phyloP scores from a whole-genome alignment of 2,888 invertebrate genomes.

The Chromoteleia sp. region DNA sequence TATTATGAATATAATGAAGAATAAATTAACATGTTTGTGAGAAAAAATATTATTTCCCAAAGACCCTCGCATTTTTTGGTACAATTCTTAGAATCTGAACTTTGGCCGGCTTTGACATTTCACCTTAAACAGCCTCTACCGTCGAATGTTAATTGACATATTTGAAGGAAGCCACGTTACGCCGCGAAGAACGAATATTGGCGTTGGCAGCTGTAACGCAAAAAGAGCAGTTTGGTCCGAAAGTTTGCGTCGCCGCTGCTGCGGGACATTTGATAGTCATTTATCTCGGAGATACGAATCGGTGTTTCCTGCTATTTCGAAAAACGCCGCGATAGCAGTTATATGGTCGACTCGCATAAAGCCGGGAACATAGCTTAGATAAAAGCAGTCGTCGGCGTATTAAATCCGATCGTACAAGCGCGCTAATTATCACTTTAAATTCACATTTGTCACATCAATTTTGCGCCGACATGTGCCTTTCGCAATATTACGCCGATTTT shows the following conservation, averaged over 20 bases:
- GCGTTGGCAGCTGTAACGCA: conserved; percentile 77
- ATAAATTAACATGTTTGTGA: too few relatives aligned
- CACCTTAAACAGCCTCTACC: conserved; percentile 6
- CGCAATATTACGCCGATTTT: conserved; percentile 35
- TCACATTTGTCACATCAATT: conserved; percentile 68
- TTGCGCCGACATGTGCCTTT: conserved; percentile 31
- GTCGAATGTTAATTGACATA: conserved; percentile 47
- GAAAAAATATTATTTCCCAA: too few relatives aligned
- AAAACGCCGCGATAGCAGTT: conserved; percentile 67
- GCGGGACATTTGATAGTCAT: conserved; percentile 66
- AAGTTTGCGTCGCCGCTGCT: conserved; percentile 55
- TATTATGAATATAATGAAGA: too few relatives aligned
- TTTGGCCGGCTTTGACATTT: neutral
- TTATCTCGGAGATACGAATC: conserved; percentile 75
- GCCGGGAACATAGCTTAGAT: conserved; percentile 61
- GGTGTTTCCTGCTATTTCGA: conserved; percentile 69
- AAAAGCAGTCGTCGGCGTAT: conserved; percentile 53
- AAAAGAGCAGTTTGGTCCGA: conserved; percentile 43
- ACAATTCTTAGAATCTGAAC: too few relatives aligned
- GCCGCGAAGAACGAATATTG: conserved; percentile 74
- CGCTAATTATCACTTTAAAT: conserved; percentile 70
- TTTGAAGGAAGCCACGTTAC: conserved; percentile 13
- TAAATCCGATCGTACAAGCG: conserved; percentile 55
- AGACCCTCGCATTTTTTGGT: too few relatives aligned
- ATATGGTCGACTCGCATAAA: conserved; percentile 55